Evolutionary conservation across 1,140 invertebrate species (phyloP), one percentile per base, ranked within the genome.

Genomic region (Leptinotarsa defecta): DNA sequence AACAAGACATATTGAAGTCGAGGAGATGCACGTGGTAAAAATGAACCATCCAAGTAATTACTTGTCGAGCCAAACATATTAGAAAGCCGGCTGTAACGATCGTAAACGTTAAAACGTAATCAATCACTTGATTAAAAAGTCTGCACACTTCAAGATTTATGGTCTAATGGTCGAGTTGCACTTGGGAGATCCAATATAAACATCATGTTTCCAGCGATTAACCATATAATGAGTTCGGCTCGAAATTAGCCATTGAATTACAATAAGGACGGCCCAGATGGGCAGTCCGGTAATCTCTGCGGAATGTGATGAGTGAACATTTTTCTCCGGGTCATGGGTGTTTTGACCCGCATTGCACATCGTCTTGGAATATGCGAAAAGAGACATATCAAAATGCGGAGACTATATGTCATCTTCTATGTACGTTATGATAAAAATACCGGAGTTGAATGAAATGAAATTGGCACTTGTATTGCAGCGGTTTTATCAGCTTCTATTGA

Each of bases 111-210:
- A 57, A 57, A 57, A 57, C 52, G 52, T 57, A 57, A 57, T 57
- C 52, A 57, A 57, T 57, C 52, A 57, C 52, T 57, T 57, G 52
- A 57, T 57, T 57, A 57, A 57, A 57, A 57, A 57, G 52, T 57
- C n/a, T 57, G 52, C 52, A 57, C 52, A 57, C n/a, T 57, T 57
- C 52, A 57, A 57, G 52, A 57, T 57, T 57, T 57, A 57, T 57
- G 52, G 52, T 57, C 52, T 57, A 57, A 57, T 57, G 52, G 17
- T 57, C 52, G n/a, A 19, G n/a, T 57, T 57, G 52, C 52, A 57
- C 52, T 57, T 57, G 52, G 52, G 13, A 57, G 52, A 57, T 57
- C 52, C 52, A 57, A 57, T 57, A 57, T 57, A 57, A 57, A 57
- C 52, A 57, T 57, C 52, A 57, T 57, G 52, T 57, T 57, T 57